Conservation (phyloP, 2,888 invertebrate species). For the Temnothorax ravouxi region DNA sequence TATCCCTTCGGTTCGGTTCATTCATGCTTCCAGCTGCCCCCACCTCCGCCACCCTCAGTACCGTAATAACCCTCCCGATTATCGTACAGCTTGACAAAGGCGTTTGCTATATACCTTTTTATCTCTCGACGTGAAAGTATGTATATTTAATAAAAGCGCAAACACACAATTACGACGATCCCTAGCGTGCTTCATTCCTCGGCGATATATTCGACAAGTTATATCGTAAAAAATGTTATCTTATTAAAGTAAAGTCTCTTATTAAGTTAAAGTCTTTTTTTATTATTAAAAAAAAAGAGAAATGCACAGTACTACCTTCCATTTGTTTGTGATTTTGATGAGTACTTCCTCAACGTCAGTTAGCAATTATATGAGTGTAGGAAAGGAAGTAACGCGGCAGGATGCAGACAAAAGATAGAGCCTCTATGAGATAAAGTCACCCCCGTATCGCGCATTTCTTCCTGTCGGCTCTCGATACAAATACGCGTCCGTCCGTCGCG, state of each 20-base stretch:
- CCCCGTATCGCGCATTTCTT: constrained; percentile 79
- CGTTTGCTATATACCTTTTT: constrained; percentile 16
- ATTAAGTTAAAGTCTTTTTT: background rate
- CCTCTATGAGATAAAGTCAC: constrained; percentile 76
- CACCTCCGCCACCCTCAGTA: constrained; percentile 66
- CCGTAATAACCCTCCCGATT: constrained; percentile 67
- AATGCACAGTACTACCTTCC: background rate
- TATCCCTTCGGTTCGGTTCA: constrained; percentile 77
- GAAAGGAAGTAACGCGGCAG: constrained; percentile 81
- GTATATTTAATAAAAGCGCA: constrained; percentile 24
- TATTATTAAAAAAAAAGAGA: background rate
- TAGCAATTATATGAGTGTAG: constrained; percentile 70
- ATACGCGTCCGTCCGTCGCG: constrained; percentile 16
- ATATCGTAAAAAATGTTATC: background rate
- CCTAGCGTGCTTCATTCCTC: background rate
- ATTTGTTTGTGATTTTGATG: background rate
- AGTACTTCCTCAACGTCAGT: constrained; percentile 19
- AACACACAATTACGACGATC: background rate
- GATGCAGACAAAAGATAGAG: constrained; percentile 82
- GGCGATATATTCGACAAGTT: background rate
- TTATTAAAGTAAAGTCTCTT: background rate
- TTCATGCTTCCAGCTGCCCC: constrained; percentile 81
- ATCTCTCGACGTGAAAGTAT: background rate
- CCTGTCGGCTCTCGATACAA: constrained; percentile 73
- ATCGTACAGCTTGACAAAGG: constrained; percentile 15